Evolutionary conservation across 2,888 invertebrate species (phyloP), one percentile per base, ranked within the genome.

Genomic region (Dendrolimus houi): DNA sequence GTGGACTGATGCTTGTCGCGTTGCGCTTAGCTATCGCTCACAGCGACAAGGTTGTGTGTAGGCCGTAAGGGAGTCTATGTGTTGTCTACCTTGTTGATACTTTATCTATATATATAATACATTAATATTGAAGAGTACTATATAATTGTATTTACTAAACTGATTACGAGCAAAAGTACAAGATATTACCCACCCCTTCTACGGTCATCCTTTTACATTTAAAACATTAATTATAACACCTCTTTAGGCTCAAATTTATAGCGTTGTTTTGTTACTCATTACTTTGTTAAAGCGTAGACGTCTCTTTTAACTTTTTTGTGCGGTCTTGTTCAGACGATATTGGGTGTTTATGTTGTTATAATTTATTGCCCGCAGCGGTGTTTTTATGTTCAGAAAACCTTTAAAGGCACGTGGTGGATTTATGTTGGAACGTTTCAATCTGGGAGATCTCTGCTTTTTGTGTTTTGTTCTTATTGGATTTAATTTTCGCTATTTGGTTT

Each of bases 151-250:
- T 29, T 29, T 29, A 29, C 6, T 29, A 29, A 29, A 29, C 29
- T 29, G 29, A 29, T 29, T 29, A 29, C 77, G 74, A 81, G 81
- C 78, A 83, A 81, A 82, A 77, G 77, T 72, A 72, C 75, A 77
- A 81, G 77, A 79, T 75, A 86, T 84, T 81, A 83, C 53, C 74
- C 79, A 69, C 68, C 64, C 78, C 78, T 64, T 81, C 81, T 83
- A 81, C 77, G 73, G 75, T 79, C 81, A 80, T 76, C 79, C 79
- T 82, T 86, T 86, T 83, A 82, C 71, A 81, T 81, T 75, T 64
- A 71, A 67, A 78, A 85, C 88, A 87, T 87, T 85, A 87, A 88
- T 88, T 87, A 88, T 87, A 84, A 87, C 89, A 88, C 89, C 88
- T 89, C 85, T 82, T 90, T 88, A 87, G 75, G 74, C 79, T 83